Conservation (phyloP, 2,888 invertebrate species). For the Ophion costatus region DNA sequence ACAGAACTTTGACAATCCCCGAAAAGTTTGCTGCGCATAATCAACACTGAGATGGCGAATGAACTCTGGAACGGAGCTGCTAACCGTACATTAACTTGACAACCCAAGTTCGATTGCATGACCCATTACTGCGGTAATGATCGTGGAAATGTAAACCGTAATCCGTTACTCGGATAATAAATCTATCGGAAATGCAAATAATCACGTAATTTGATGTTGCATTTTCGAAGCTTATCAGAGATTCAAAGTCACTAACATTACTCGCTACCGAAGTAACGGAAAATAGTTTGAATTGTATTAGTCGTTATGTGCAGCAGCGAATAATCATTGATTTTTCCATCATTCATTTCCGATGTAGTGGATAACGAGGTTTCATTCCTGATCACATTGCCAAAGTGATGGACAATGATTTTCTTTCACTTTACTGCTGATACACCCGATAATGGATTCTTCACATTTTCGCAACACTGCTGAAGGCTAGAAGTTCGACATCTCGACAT, state of each 20-base stretch:
- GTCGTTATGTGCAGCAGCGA: not conserved
- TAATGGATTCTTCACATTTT: not conserved
- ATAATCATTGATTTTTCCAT: not conserved
- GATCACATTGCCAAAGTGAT: not conserved
- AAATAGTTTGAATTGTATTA: not conserved
- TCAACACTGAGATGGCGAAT: not conserved
- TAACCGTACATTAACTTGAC: not conserved
- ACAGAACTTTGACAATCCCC: not conserved
- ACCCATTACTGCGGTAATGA: not conserved
- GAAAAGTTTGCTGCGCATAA: not conserved
- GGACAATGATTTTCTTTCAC: not conserved
- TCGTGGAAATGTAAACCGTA: not conserved
- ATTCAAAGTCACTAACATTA: too few species aligned
- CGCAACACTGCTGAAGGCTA: not conserved
- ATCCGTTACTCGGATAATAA: not conserved
- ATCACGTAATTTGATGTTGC: too few species aligned
- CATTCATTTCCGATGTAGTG: not conserved
- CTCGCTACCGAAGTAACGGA: too few species aligned
- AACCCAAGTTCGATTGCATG: not conserved
- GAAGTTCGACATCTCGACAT: not conserved
- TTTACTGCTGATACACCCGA: not conserved
- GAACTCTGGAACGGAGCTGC: not conserved
- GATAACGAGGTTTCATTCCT: not conserved
- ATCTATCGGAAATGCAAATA: not conserved
- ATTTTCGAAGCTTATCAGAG: too few species aligned